Percentiles rank a stretch among this genome's conserved stretches.
Conservation (phyloP, 2,888 invertebrate genomes). For the Caenorhabditis wallacei region DNA sequence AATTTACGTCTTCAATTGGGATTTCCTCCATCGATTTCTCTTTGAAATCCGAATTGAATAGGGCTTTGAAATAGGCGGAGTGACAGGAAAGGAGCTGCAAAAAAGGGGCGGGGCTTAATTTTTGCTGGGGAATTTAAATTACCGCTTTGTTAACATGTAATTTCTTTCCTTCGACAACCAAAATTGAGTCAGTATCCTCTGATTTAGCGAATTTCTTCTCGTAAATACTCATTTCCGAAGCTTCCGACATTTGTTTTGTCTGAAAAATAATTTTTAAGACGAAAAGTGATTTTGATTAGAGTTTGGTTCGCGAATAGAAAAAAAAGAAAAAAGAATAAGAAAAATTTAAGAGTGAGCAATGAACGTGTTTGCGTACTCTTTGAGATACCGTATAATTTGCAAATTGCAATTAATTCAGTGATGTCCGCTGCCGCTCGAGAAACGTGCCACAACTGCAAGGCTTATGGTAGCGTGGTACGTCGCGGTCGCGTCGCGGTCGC, state of each 20-base stretch:
- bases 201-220: background rate
- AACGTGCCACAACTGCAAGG: no score
- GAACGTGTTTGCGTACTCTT: no score
- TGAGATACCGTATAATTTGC: no score
- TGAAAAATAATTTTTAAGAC: no score
- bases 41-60: conserved; percentile 37
- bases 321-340: no score
- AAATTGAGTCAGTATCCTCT: background rate
- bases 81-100: conserved; percentile 25
- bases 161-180: conserved; percentile 24
- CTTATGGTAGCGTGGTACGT: no score
- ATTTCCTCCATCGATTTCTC: conserved; percentile 31
- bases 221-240: background rate
- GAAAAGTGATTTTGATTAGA: no score
- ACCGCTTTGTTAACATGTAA: conserved; percentile 21
- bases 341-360: no score
- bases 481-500: no score
- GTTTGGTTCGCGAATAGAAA: no score
- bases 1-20: conserved; percentile 24
- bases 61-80: conserved; percentile 18
- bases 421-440: no score
- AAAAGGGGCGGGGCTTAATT: background rate
- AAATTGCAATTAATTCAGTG: no score
- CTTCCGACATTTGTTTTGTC: background rate
- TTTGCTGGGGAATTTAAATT: background rate